A percentile compares a stretch with the other conserved stretches of the same genome.
These are phyloP conservation scores for Xiphorhynchus elegans DNA, from an alignment of 2,113 vertebrate genomes.

Conservation along the genomic window DNA sequence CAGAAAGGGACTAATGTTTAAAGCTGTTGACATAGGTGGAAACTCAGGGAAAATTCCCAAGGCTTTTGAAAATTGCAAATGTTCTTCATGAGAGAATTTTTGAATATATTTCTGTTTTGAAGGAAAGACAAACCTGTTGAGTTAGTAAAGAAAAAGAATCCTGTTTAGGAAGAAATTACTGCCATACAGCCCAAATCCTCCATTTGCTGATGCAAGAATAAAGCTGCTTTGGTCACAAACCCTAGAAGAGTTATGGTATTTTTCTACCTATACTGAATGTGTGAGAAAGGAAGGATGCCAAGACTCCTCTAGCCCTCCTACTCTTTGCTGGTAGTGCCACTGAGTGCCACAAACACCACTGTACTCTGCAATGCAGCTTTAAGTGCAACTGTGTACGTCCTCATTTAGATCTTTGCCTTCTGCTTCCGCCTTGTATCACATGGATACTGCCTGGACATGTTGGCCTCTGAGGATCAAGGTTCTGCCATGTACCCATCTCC, in stretches of 20 bases:
- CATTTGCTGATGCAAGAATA: not conserved
- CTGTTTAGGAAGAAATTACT: not conserved
- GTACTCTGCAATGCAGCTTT: not conserved
- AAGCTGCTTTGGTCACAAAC: not conserved
- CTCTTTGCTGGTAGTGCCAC: not conserved
- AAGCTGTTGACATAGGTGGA: not conserved
- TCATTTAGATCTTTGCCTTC: not conserved
- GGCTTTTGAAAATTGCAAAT: not conserved
- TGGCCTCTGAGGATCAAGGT: not conserved
- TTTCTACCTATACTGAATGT: not conserved
- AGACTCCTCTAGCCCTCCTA: not conserved
- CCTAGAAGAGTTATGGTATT: not conserved
- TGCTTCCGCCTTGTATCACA: not conserved
- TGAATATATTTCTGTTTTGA: not conserved
- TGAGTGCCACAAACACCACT: not conserved
- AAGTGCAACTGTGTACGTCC: not conserved
- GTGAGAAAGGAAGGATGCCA: not conserved
- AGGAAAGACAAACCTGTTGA: not conserved
- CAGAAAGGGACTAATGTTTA: not conserved
- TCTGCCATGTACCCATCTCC: not conserved
- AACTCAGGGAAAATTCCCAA: not conserved
- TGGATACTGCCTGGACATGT: rapidly evolving
- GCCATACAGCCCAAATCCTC: not conserved
- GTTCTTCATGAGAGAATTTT: not conserved
- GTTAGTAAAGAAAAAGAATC: not conserved